These are phyloP conservation scores for Drosophila miranda DNA, from an alignment of 1,140 invertebrate genomes.

Conservation along the genomic window DNA sequence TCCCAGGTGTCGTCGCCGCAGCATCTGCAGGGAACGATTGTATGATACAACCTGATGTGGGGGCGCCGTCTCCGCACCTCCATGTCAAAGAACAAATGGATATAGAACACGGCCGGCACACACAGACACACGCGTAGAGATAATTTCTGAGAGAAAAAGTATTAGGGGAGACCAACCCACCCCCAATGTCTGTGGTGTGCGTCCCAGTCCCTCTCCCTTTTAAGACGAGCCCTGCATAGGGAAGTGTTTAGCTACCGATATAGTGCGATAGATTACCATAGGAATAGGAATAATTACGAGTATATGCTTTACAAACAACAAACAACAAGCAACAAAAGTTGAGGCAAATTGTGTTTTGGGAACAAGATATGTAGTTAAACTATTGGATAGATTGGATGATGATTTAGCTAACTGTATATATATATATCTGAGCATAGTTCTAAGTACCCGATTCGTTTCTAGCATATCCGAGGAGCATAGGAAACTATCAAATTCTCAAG, in stretches of 20 bases:
- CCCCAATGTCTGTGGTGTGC: constrained; percentile 68
- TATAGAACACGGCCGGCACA: constrained; percentile 78
- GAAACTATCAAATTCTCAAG: constrained; percentile 38
- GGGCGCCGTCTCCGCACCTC: constrained; percentile 86
- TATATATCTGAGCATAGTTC: constrained; percentile 47
- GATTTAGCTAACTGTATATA: constrained; percentile 68
- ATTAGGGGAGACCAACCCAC: constrained; percentile 40
- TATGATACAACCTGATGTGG: constrained; percentile 96
- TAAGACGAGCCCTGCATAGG: constrained; percentile 1
- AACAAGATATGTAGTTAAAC: constrained; percentile 81
- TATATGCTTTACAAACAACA: constrained; percentile 34
- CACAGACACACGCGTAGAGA: constrained; percentile 69
- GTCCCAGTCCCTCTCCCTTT: constrained; percentile 15
- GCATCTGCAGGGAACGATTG: constrained; percentile 92
- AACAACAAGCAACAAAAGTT: constrained; percentile 24
- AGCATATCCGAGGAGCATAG: constrained; percentile 55
- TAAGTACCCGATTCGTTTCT: constrained; percentile 38
- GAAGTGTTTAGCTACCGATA: constrained; percentile 6
- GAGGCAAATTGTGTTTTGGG: constrained; percentile 77
- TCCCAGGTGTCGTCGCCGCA: constrained; percentile 86
- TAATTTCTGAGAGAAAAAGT: constrained; percentile 59
- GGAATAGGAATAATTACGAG: constrained; percentile 3
- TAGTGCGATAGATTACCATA: constrained; percentile 1
- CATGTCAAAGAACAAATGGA: constrained; percentile 82
- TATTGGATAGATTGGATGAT: constrained; percentile 59